Evolutionary conservation across 2,888 invertebrate species (phyloP).

Genomic region (Azorinus chamasolen): DNA sequence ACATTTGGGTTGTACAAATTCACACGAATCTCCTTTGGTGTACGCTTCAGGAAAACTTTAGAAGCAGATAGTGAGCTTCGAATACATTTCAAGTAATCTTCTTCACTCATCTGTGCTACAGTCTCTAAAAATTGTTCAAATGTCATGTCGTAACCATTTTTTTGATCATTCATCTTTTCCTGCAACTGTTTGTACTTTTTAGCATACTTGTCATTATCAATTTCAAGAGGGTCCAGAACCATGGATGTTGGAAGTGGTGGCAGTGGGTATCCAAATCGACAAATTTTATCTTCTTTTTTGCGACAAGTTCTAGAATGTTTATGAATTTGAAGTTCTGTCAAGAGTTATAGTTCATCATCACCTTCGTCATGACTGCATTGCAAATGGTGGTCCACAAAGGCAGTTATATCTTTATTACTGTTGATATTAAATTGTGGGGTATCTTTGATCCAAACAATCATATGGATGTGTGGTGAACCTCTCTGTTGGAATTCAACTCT

Average conservation of each 20-base stretch:
- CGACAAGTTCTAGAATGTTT: constrained; percentile 33
- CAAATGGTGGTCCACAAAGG: constrained; percentile 42
- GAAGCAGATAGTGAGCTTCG: constrained; percentile 17
- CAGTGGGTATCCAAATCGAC: constrained; percentile 44
- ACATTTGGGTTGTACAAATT: constrained; percentile 56
- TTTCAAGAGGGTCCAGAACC: constrained; percentile 31
- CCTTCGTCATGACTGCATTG: constrained; percentile 28
- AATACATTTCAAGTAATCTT: constrained; percentile 36
- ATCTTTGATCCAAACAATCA: constrained; percentile 48
- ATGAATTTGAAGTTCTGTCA: constrained; percentile 11
- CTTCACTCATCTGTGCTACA: constrained; percentile 37
- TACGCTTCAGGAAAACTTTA: constrained; percentile 54
- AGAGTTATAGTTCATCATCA: background rate
- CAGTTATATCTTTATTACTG: background rate
- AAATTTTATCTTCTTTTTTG: constrained; percentile 26
- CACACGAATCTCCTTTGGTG: constrained; percentile 33
- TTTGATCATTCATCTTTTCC: background rate
- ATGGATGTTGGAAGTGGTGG: constrained; percentile 40
- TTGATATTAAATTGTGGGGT: constrained; percentile 25
- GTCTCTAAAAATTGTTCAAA: constrained; percentile 27
- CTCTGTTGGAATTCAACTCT: constrained; percentile 58
- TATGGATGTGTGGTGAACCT: constrained; percentile 57
- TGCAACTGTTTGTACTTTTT: constrained; percentile 2
- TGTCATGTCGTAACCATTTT: constrained; percentile 1
- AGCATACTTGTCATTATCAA: no score